These are phyloP conservation scores for Ammodytes marinus DNA, from an alignment of 2,113 vertebrate genomes.

Conservation along the genomic window DNA sequence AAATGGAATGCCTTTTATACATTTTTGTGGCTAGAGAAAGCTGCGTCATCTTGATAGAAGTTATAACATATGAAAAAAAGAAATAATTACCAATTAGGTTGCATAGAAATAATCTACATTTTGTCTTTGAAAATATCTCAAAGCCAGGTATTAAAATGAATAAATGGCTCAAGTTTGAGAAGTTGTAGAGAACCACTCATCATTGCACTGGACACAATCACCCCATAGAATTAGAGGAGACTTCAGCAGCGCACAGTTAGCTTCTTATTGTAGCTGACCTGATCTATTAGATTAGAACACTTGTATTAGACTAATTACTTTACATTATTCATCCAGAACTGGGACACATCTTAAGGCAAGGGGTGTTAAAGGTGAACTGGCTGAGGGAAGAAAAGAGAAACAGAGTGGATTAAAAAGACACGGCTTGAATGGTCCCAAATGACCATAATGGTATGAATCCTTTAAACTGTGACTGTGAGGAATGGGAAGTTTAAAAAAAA, in stretches of 20 bases:
- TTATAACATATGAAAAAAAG: slow-evolving; percentile 3
- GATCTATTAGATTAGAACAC: slow-evolving; percentile 66
- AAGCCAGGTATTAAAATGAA: slow-evolving; percentile 10
- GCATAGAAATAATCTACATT: neutral
- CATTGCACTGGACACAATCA: slow-evolving; percentile 44
- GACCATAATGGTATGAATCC: slow-evolving; percentile 73
- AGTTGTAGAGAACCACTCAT: slow-evolving; percentile 11
- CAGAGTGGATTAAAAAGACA: slow-evolving; percentile 59
- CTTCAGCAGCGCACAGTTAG: slow-evolving; percentile 31
- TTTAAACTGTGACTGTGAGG: slow-evolving; percentile 57
- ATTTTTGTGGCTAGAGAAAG: neutral
- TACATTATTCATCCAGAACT: slow-evolving; percentile 65
- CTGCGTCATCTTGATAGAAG: neutral
- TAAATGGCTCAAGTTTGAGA: slow-evolving; percentile 21
- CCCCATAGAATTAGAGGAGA: slow-evolving; percentile 18
- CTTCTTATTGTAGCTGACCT: slow-evolving; percentile 58
- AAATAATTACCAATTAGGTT: slow-evolving; percentile 3
- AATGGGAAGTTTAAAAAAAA: slow-evolving; percentile 31
- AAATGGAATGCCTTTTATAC: neutral
- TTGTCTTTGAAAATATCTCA: slow-evolving; percentile 7
- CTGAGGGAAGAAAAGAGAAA: slow-evolving; percentile 54
- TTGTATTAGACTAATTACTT: slow-evolving; percentile 67
- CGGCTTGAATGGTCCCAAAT: slow-evolving; percentile 58
- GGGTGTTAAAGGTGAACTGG: slow-evolving; percentile 58
- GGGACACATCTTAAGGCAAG: slow-evolving; percentile 38